Conservation (phyloP, 2,113 vertebrate species). For the Poicephalus gulielmi region DNA sequence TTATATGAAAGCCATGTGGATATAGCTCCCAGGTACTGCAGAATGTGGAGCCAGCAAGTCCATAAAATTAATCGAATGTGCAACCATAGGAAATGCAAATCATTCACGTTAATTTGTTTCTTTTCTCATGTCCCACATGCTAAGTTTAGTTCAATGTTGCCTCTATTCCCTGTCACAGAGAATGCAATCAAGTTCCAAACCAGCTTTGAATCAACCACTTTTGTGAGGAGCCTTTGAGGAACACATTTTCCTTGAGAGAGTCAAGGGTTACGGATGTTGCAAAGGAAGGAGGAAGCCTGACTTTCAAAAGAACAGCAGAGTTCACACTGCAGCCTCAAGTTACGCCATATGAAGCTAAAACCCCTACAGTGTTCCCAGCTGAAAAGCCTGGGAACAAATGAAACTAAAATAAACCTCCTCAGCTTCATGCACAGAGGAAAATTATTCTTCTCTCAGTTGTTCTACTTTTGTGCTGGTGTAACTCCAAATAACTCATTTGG, state of each 20-base stretch:
- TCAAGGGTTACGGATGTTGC: neutral
- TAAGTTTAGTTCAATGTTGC: neutral
- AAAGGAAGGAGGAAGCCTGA: neutral
- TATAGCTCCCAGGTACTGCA: neutral
- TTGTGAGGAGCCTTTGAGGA: neutral
- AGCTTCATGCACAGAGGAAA: neutral
- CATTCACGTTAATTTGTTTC: neutral
- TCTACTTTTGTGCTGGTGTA: neutral
- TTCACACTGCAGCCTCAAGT: neutral
- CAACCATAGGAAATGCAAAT: neutral
- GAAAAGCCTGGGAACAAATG: constrained; percentile 49
- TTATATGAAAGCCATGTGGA: neutral
- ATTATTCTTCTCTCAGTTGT: neutral
- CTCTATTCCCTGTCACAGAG: neutral
- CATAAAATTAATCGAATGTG: neutral
- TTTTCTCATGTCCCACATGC: neutral
- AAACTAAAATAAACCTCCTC: constrained; percentile 53
- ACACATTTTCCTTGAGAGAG: neutral
- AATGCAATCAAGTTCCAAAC: neutral
- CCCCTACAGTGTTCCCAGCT: neutral
- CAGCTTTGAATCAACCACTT: neutral
- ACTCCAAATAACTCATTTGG: neutral
- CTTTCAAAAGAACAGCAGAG: neutral
- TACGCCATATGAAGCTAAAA: neutral
- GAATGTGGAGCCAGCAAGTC: neutral